phyloP scores from a whole-genome alignment of 2,797 vertebrate genomes.

The Uromys caudimaculatus region DNA sequence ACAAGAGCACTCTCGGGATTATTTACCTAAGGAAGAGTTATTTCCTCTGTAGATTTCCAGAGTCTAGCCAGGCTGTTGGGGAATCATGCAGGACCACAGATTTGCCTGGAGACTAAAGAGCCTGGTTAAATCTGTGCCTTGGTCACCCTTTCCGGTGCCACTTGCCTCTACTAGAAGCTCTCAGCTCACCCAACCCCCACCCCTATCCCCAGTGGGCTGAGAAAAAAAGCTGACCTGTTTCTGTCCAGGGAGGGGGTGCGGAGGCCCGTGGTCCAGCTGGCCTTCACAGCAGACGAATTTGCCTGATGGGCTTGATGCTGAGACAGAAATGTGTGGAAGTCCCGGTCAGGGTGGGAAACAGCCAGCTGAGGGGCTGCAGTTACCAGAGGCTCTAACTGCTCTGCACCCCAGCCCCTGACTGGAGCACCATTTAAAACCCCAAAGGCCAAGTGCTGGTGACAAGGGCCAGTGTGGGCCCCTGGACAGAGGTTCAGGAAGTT shows the following conservation, averaged over 20 bases:
- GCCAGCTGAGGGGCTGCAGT: too few relatives aligned
- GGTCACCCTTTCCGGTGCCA: background rate
- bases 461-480: accelerated
- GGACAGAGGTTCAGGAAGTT: background rate
- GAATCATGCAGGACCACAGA: accelerated
- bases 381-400: background rate
- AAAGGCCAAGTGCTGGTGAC: background rate
- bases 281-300: background rate
- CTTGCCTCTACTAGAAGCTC: background rate
- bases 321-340: slow-evolving; percentile 58
- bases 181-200: background rate
- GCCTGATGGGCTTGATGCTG: background rate
- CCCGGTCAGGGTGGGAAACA: background rate
- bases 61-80: background rate
- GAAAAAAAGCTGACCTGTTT: background rate
- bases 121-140: background rate
- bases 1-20: background rate
- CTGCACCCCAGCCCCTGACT: background rate
- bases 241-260: background rate
- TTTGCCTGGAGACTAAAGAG: background rate
- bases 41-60: background rate
- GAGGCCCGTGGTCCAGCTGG: background rate
- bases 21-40: background rate
- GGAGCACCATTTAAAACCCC: background rate
- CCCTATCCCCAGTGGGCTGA: background rate